Evolutionary conservation across 2,888 invertebrate genomes (phyloP).

Genomic region (Mimumesa dahlbomi): DNA sequence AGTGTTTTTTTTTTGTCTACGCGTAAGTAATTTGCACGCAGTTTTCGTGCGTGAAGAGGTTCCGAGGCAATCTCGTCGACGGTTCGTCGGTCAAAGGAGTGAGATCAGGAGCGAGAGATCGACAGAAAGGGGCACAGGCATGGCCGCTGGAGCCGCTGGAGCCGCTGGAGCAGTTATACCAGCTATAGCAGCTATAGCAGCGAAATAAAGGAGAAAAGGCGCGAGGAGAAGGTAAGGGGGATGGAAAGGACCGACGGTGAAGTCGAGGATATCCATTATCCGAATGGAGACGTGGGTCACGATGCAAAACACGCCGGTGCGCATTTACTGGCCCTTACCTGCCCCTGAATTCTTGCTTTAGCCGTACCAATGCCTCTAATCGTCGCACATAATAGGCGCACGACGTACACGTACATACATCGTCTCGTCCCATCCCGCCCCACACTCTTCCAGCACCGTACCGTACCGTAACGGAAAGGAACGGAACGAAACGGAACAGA

Average conservation of each 20-base stretch:
- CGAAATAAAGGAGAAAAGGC: constrained; percentile 27
- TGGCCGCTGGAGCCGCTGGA: too few relatives aligned
- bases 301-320: constrained; percentile 39
- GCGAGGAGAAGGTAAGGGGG: constrained; percentile 11
- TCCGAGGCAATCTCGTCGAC: constrained; percentile 1
- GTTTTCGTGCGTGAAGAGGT: constrained; percentile 15
- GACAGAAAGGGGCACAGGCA: too few relatives aligned
- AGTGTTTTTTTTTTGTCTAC: too few relatives aligned
- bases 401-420: constrained; percentile 38
- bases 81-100: constrained; percentile 25
- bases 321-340: constrained; percentile 28
- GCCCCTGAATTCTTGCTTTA: constrained; percentile 26
- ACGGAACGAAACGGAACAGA: constrained; percentile 6
- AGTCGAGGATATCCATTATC: constrained; percentile 40
- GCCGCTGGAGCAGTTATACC: too few relatives aligned
- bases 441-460: too few relatives aligned
- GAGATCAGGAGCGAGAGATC: too few relatives aligned
- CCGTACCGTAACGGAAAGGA: constrained; percentile 21
- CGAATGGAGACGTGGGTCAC: constrained; percentile 31
- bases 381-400: constrained; percentile 29
- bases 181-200: constrained; percentile 13
- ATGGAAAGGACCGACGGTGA: constrained; percentile 24
- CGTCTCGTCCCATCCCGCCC: too few relatives aligned
- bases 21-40: constrained; percentile 7
- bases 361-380: constrained; percentile 36